These are phyloP conservation scores for Triplophysa siluroides DNA, from an alignment of 2,113 vertebrate species.

Conservation along the genomic window DNA sequence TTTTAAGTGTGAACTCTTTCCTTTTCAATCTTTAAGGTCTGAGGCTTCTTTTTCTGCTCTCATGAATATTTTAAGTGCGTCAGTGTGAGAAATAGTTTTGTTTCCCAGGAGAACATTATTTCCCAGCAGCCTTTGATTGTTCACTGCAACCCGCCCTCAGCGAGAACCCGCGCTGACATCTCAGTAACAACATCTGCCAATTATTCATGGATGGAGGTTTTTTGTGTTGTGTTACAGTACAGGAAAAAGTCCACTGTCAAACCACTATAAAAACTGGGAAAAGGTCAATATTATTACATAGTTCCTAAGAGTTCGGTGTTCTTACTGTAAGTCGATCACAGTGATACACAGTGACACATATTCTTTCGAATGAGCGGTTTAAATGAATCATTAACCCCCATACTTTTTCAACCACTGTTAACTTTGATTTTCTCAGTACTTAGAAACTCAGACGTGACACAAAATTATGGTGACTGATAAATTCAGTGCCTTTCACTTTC, in stretches of 20 bases:
- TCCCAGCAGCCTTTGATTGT: slow-evolving; percentile 28
- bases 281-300: background rate
- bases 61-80: slow-evolving; percentile 22
- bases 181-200: slow-evolving; percentile 25
- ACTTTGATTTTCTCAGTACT: no score
- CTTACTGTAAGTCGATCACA: background rate
- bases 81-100: slow-evolving; percentile 10
- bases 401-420: background rate
- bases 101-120: slow-evolving; percentile 29
- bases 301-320: background rate
- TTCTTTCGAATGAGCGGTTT: background rate
- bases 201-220: slow-evolving; percentile 26
- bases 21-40: slow-evolving; percentile 2
- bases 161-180: slow-evolving; percentile 5
- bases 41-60: background rate
- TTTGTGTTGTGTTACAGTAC: background rate
- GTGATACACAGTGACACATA: background rate
- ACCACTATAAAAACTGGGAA: background rate
- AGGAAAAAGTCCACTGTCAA: background rate
- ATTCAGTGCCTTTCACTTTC: no score
- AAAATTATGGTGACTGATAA: no score
- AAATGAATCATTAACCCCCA: background rate
- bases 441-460: no score
- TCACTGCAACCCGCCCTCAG: background rate
- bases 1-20: slow-evolving; percentile 3